Base-by-base conservation (phyloP, 2,888 invertebrate genomes). In the Galerucella calmariensis region DNA sequence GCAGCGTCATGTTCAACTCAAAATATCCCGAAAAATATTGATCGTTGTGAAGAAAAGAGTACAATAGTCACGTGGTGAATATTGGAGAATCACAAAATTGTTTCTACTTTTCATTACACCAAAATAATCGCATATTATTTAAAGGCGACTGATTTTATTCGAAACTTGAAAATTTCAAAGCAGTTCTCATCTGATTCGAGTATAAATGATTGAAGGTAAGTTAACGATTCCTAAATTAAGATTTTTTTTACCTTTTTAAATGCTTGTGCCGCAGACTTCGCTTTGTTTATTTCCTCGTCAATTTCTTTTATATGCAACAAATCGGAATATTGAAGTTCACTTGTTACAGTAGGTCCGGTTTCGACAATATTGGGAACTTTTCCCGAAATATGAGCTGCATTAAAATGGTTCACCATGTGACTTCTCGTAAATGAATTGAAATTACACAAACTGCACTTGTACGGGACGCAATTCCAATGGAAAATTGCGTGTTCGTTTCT, bases 391-490 rank as follows among this genome's bases (percentile, higher is more conserved):
- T 81, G 82, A 11, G 68, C 69, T 2, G 73, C 73, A 41, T 72
- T 72, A 59, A 75, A 81, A 27, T 87, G 82, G 65, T 88, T 88
- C 2, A 72, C 75, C 1, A 83, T 35, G 5, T 89, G 81, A 0
- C 77, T 35, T n/a, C 76, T 75, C 27, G 82, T 83, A 24, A 83
- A 77, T 1, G 84, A 84, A 56, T 82, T 84, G 65, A 81, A 84
- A 0, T 80, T 75, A 78, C 91, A 91, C 72, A 88, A 83, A 0
- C 75, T 77, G 78, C 91, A 91, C 1, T 79, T 80, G 75, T 82
- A 88, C 0, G 89, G 88, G 75, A 88, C 88, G 10, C 89, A 78
- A 5, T 86, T 84, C 86, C 88, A 90, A 81, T 91, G 91, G 3
- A 86, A 83, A 48, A 88, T 81, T 8, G 88, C 81, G 79, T 91